A percentile compares a stretch with the other conserved stretches of the same genome.
phyloP scores from a whole-genome alignment of 1,140 invertebrate species.

The Scaptomyza pallida region DNA sequence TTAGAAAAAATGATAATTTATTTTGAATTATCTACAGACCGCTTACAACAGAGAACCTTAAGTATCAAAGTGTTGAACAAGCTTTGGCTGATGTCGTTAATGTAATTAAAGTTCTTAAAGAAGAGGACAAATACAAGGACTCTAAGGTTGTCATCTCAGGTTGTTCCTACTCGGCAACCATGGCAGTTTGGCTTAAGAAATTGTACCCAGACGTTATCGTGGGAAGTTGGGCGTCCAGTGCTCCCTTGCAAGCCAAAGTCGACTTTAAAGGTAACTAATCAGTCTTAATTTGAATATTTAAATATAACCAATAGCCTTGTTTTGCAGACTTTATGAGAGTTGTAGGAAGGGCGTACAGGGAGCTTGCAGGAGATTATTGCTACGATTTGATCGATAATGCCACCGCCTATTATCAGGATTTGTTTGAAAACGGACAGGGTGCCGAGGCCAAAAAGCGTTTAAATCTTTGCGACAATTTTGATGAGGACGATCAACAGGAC shows the following conservation, averaged over 20 bases:
- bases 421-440: slow-evolving; percentile 61
- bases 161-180: slow-evolving; percentile 92
- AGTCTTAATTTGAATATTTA: not conserved
- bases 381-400: slow-evolving; percentile 85
- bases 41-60: slow-evolving; percentile 87
- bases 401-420: slow-evolving; percentile 84
- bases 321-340: slow-evolving; percentile 66
- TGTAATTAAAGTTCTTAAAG: slow-evolving; percentile 87
- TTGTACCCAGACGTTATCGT: slow-evolving; percentile 90
- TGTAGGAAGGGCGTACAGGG: slow-evolving; percentile 48
- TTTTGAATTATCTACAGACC: slow-evolving; percentile 28
- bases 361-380: slow-evolving; percentile 84
- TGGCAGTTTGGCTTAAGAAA: slow-evolving; percentile 90
- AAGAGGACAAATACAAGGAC: slow-evolving; percentile 74
- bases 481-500: slow-evolving; percentile 60
- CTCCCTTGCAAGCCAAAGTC: slow-evolving; percentile 88
- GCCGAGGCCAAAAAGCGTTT: slow-evolving; percentile 64
- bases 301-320: not conserved
- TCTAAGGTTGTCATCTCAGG: slow-evolving; percentile 87
- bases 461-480: slow-evolving; percentile 79
- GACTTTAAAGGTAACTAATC: slow-evolving; percentile 85
- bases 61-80: slow-evolving; percentile 90
- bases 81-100: slow-evolving; percentile 90
- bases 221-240: slow-evolving; percentile 89
- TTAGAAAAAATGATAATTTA: not conserved